Base-by-base conservation (phyloP, 2,888 invertebrate genomes). In the Zonitis immaculata region DNA sequence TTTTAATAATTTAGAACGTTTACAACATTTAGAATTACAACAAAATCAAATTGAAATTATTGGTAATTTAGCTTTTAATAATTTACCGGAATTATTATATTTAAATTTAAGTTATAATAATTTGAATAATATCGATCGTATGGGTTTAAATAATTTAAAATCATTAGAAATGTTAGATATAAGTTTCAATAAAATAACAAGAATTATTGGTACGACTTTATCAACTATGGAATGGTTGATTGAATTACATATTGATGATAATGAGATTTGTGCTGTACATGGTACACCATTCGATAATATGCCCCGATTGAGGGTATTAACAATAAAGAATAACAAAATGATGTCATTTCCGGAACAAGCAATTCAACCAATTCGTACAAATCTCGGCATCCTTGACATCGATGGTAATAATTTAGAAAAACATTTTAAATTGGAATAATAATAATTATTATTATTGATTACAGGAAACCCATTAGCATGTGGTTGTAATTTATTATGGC, bases 121-220 rank as follows among this genome's bases (percentile, higher is more conserved):
- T 62, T 78, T 95, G 52, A 80, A 81, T 5, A 84, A 80, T 48
- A 77, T 94, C 66, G 88, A 91, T 56, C 84, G 87, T 63, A 84
- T 87, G 28, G 91, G 91, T 0, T 74, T 92, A 49, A 80, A 83
- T 35, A 85, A 84, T 61, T 76, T 93, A 54, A 80, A 83, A 42
- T 90, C 91, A 12, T 76, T 95, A 48, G 93, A 94, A 77, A 88
- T 93, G 6, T 73, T 95, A 44, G 94, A 95, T 72, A 73, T 94
- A 53, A 92, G 91, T 68, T 84, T 86, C 62, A 95, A 95, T 71
- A 83, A 81, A 56, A 77, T 94, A 20, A 79, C 82, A 18, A 82
- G 82, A 64, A 80, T 94, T 30, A 76, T 78, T 26, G 77, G 77
- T 52, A 81, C 85, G n/a, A 84, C 82, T 58, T 80, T 89, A 62